Evolutionary conservation across 2,888 invertebrate species (phyloP).

Genomic region (Pachycephus smyrnensis): DNA sequence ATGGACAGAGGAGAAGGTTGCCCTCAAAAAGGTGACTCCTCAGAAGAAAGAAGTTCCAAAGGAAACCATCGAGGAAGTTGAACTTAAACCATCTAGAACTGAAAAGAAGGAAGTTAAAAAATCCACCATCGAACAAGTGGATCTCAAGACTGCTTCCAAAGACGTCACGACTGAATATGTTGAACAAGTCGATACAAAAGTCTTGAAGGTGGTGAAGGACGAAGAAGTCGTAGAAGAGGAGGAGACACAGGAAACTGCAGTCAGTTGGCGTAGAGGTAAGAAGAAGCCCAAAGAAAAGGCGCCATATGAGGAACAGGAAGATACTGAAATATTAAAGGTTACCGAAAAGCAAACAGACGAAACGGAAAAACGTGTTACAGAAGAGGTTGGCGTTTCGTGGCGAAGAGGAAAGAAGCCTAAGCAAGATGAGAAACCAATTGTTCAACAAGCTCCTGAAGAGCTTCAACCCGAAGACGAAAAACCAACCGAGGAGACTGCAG

Average conservation of each 20-base stretch:
- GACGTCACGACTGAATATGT: slow-evolving; percentile 31
- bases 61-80: slow-evolving; percentile 68
- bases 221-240: slow-evolving; percentile 32
- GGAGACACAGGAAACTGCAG: slow-evolving; percentile 34
- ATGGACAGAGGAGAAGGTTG: slow-evolving; percentile 44
- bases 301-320: slow-evolving; percentile 45
- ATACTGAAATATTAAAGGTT: slow-evolving; percentile 37
- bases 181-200: slow-evolving; percentile 43
- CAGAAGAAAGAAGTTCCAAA: slow-evolving; percentile 38
- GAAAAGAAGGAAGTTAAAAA: slow-evolving; percentile 50
- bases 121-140: slow-evolving; percentile 26
- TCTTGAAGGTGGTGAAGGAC: slow-evolving; percentile 39
- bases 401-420: slow-evolving; percentile 26
- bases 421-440: slow-evolving; percentile 26
- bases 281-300: slow-evolving; percentile 36
- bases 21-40: slow-evolving; percentile 40
- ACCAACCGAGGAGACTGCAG: slow-evolving; percentile 43
- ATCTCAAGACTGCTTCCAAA: slow-evolving; percentile 5
- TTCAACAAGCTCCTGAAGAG: slow-evolving; percentile 34
- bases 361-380: slow-evolving; percentile 13
- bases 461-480: slow-evolving; percentile 26
- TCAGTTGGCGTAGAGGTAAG: slow-evolving; percentile 40
- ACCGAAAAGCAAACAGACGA: slow-evolving; percentile 21
- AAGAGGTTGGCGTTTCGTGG: slow-evolving; percentile 33
- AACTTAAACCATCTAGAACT: slow-evolving; percentile 67